These are phyloP conservation scores for Eriocheir sinensis DNA, from an alignment of 1,140 invertebrate genomes.

Conservation along the genomic window DNA sequence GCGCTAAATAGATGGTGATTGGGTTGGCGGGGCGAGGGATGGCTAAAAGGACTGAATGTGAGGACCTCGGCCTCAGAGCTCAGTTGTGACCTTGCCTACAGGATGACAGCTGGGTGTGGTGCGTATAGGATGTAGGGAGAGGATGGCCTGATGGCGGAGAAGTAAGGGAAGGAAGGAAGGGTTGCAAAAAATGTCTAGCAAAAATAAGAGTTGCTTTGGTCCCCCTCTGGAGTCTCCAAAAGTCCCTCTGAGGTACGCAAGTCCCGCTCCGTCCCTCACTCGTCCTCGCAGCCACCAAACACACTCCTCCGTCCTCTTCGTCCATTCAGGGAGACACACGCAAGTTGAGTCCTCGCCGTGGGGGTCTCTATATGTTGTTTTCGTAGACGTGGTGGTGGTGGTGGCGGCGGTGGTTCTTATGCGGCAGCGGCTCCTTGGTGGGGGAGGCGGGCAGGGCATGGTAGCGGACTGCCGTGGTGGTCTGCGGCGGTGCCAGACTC, in stretches of 20 bases:
- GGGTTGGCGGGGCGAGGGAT: not conserved
- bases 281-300: not conserved
- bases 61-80: not conserved
- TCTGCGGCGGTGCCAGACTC: slow-evolving; percentile 29
- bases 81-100: not conserved
- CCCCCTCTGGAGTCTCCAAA: not conserved
- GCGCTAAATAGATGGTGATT: not conserved
- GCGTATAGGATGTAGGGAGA: not conserved
- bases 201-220: not conserved
- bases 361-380: slow-evolving; percentile 16
- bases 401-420: slow-evolving; percentile 4
- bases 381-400: slow-evolving; percentile 4
- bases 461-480: not conserved
- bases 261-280: not conserved
- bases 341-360: not conserved
- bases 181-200: not conserved
- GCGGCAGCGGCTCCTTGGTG: slow-evolving; percentile 28
- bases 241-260: not conserved
- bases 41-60: not conserved
- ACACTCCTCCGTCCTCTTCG: not conserved
- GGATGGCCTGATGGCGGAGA: no score
- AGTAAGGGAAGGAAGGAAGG: not conserved
- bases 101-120: not conserved
- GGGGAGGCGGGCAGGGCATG: slow-evolving; percentile 32
- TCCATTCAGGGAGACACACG: no score